Evolutionary conservation across 2,797 vertebrate genomes (phyloP), one percentile per base, ranked within the genome.

Genomic region (Alca torda): DNA sequence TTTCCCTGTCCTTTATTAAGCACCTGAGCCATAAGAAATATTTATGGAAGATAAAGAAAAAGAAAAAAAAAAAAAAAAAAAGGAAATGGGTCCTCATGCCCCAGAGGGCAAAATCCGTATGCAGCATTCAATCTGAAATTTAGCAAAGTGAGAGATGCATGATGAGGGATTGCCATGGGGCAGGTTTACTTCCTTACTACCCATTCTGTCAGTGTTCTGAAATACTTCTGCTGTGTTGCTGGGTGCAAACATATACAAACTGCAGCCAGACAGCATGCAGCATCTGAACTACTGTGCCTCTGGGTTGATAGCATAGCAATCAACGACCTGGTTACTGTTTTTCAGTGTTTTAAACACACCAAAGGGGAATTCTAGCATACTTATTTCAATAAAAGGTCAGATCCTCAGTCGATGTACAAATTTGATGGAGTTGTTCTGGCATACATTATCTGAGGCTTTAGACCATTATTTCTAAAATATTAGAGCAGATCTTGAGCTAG

Each of bases 391-490:
- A 76, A 76, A 81, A 95, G 48, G 68, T 89, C 73, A 76, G 61
- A 72, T 73, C 24, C 65, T 90, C 54, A 30, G 57, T n/a, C 0
- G 0, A 19, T 73, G 28, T 31, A 72, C 8, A 45, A 53, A 56
- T 93, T 68, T 84, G 85, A 89, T 9, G 25, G 39, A 90, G 43
- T 59, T 86, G 24, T 70, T 89, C 50, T 54, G 30, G 59, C 33
- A 84, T 41, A 86, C 6, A 16, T 90, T 90, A 84, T 91, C 46
- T 81, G 65, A 86, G 18, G 23, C 10, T 84, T 76, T 79, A 90
- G 59, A 86, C n/a, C 30, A n/a, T 67, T 93, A 88, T 81, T 90
- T 90, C 50, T 88, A 59, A 94, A 84, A 86, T 91, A 88, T 45
- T 70, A 79, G 18, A 84, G 51, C 17, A 73, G 59, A 86, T 13